A percentile compares a stretch with the other conserved stretches of the same genome.
Evolutionary conservation across 2,113 vertebrate genomes (phyloP).

Genomic region (Misgurnus mizolepis): DNA sequence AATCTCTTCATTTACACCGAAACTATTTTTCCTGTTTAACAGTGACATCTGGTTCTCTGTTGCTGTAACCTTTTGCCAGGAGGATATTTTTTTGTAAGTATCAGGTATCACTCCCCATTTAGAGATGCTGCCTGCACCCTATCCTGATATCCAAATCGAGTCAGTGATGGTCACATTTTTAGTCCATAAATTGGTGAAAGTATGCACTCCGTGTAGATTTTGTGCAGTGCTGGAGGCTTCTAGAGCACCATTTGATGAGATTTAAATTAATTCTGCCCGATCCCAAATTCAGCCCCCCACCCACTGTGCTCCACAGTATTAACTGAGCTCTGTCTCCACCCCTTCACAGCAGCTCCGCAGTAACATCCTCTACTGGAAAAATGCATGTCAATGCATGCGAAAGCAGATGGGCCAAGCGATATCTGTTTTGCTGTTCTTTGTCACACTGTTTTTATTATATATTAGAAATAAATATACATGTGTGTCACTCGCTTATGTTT

Average conservation of each 20-base stretch:
- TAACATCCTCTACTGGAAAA: conserved; percentile 46
- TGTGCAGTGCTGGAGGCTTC: conserved; percentile 39
- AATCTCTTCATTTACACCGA: neutral
- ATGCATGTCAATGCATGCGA: conserved; percentile 29
- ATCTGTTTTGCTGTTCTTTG: conserved; percentile 11
- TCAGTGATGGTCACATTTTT: neutral
- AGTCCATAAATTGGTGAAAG: neutral
- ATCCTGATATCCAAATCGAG: neutral
- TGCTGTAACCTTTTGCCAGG: neutral
- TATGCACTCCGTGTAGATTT: conserved; percentile 15
- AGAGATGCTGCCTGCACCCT: neutral
- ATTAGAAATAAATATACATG: neutral
- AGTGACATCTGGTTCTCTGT: neutral
- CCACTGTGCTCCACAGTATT: conserved; percentile 65
- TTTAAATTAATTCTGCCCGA: conserved; percentile 78
- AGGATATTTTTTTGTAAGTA: neutral
- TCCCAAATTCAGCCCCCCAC: conserved; percentile 70
- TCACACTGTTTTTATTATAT: neutral
- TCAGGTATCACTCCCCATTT: neutral
- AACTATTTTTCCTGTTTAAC: neutral
- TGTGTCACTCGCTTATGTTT: neutral
- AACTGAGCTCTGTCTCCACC: conserved; percentile 63
- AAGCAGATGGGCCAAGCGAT: conserved; percentile 5
- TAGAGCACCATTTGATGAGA: conserved; percentile 73
- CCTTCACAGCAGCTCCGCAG: conserved; percentile 50